phyloP scores from a whole-genome alignment of 2,888 invertebrate genomes.

The Dorcus parallelipipedus region DNA sequence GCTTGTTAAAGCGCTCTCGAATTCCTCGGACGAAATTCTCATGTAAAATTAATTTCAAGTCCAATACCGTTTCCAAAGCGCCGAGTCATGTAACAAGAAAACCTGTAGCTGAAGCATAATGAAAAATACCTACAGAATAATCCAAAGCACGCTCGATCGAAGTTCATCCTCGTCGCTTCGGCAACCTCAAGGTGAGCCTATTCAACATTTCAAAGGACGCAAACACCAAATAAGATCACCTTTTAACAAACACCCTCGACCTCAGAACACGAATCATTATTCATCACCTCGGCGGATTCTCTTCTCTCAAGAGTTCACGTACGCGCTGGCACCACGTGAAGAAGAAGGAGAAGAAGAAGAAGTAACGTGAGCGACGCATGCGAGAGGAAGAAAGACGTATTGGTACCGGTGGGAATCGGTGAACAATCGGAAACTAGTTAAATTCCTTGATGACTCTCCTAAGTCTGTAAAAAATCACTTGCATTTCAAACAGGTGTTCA shows the following conservation, averaged over 20 bases:
- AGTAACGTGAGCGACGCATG: not conserved
- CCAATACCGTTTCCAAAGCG: not conserved
- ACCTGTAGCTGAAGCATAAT: not conserved
- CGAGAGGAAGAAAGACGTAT: not conserved
- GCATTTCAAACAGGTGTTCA: not conserved
- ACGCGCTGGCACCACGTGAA: not conserved
- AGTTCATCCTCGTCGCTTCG: not conserved
- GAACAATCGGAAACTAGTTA: not conserved
- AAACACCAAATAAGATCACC: not conserved
- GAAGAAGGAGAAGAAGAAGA: not conserved
- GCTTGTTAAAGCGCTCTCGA: too few relatives aligned
- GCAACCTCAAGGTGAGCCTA: not conserved
- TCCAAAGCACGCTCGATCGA: not conserved
- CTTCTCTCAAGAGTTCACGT: not conserved
- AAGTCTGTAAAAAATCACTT: not conserved
- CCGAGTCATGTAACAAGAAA: not conserved
- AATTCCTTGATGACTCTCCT: not conserved
- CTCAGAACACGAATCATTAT: not conserved
- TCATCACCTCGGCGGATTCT: not conserved
- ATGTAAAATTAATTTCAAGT: not conserved
- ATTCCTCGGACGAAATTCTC: too few relatives aligned
- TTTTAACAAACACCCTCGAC: not conserved
- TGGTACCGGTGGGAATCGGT: not conserved
- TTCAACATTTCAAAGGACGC: not conserved
- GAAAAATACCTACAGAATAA: conserved; percentile 1